A percentile compares a stretch with the other conserved stretches of the same genome.
These are phyloP conservation scores for Gambusia yucatana DNA, from an alignment of 2,797 vertebrate genomes.

Conservation along the genomic window DNA sequence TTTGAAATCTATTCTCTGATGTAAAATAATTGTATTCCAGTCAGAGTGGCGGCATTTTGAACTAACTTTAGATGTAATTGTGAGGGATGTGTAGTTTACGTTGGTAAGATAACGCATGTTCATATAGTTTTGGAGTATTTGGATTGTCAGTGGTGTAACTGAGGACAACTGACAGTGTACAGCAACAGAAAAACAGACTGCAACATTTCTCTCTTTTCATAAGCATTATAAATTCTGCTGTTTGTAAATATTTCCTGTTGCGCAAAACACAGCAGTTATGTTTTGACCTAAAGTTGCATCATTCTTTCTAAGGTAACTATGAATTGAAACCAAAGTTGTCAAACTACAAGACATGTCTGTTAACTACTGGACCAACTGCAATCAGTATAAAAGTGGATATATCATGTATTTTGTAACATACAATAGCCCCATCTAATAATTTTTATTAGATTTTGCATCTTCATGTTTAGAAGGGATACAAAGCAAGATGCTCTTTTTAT, in stretches of 20 bases:
- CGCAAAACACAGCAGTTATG: no score
- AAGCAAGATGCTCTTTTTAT: conserved; percentile 62
- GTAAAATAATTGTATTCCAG: neutral
- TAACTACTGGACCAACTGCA: neutral
- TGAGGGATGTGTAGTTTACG: neutral
- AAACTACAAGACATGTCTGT: neutral
- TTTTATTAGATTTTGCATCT: neutral
- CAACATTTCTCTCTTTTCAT: no score
- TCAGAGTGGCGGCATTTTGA: neutral
- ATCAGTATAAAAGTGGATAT: neutral
- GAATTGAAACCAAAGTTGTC: no score
- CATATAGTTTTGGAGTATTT: no score
- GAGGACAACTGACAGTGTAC: no score
- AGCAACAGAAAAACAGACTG: no score
- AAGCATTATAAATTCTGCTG: no score
- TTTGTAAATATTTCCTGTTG: no score
- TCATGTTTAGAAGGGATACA: conserved; percentile 38
- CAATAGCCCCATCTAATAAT: neutral
- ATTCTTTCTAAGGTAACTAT: no score
- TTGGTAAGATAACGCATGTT: no score
- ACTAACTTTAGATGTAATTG: neutral
- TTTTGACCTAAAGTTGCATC: no score
- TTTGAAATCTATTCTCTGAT: neutral
- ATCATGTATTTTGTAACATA: neutral
- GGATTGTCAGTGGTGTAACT: no score